Evolutionary conservation across 2,113 vertebrate genomes (phyloP), one percentile per base, ranked within the genome.

Genomic region (Leptocoma aspasia): DNA sequence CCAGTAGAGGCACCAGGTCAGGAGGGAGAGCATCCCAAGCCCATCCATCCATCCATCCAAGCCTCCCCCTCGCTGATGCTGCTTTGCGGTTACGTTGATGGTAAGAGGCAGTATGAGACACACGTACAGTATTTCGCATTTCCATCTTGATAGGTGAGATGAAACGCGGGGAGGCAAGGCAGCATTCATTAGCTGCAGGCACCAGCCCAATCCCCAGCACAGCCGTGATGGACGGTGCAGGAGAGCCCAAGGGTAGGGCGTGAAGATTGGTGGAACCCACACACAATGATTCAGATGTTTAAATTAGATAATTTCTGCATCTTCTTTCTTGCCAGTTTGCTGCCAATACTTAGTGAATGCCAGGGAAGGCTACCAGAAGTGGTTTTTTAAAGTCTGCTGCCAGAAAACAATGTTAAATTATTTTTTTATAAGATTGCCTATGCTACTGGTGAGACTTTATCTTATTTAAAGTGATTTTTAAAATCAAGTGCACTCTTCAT

Each of bases 1-100:
- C 89, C 79, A 72, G 80, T 50, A 78, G 87, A 97, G 91, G 94
- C 89, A 95, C 39, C 64, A 65, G 8, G 97, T 96, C 97, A 97
- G 94, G 56, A 92, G 81, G 83, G 65, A 90, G 91, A 96, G 76
- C 72, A 91, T 89, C 90, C 88, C 66, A 54, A 83, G 82, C 92
- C 92, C 54, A 53, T 45, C 59, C 45, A 30, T 52, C 45, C 56
- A 47, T 45, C 54, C 96, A 93, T 94, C 85, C 96, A 83, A 71
- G 39, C 68, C 77, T 96, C 65, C 57, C 66, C n/a, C 15, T 53
- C 31, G 56, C 15, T 90, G 93, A 81, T 59, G 44, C 77, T 44
- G 47, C 56, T 76, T 76, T 76, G 27, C 2, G 8, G 37, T 59
- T 95, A 30, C 5, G 3, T 30, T 73, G 84, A 54, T n/a, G 85